These are phyloP conservation scores for Pantelozetes paolii DNA, from an alignment of 2,888 invertebrate genomes.

Conservation along the genomic window DNA sequence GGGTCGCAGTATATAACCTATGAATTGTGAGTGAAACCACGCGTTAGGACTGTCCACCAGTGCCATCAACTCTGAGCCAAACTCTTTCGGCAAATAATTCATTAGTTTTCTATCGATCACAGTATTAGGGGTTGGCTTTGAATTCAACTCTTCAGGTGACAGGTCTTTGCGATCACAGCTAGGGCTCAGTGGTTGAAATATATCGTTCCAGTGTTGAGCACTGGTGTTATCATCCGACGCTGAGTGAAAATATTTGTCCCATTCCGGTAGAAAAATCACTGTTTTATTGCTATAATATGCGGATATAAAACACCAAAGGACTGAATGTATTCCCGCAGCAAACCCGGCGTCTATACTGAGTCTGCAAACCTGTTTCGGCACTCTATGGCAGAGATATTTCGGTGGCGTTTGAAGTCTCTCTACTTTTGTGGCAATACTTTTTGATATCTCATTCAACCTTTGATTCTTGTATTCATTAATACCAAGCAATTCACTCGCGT, in stretches of 20 bases:
- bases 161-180: neutral
- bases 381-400: neutral
- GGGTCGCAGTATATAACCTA: conserved; percentile 7
- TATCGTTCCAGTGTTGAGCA: neutral
- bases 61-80: neutral
- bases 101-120: neutral
- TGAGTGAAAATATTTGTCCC: neutral
- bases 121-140: neutral
- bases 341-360: conserved; percentile 4
- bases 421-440: neutral
- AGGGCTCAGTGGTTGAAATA: neutral
- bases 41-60: conserved; percentile 5
- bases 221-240: neutral
- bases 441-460: neutral
- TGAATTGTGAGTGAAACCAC: conserved; percentile 23
- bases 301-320: conserved; percentile 1
- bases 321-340: neutral
- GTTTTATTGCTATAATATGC: conserved; percentile 12
- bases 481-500: neutral
- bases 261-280: neutral
- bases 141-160: neutral
- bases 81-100: conserved; percentile 8
- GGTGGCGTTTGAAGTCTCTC: neutral
- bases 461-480: neutral
- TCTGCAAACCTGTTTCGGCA: neutral